Conservation (phyloP, 2,888 invertebrate genomes). For the Cataglyphis cursor region DNA sequence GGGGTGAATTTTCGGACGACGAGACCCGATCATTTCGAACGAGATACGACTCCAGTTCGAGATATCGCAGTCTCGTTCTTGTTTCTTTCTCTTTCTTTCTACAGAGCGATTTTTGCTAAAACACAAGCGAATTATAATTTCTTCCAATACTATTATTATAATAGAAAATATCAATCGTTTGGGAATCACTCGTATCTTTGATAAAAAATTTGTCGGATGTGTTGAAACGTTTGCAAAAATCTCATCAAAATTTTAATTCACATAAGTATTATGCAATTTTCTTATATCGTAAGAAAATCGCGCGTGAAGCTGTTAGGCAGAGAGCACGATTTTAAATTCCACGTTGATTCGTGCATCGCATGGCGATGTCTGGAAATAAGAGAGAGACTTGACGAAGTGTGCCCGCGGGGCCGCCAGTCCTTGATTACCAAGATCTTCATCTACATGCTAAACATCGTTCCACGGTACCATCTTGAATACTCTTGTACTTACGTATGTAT, state of each 20-base stretch:
- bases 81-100: not conserved
- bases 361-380: slow-evolving; percentile 81
- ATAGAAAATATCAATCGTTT: not conserved
- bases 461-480: slow-evolving; percentile 83
- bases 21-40: slow-evolving; percentile 82
- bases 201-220: not conserved
- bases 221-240: not conserved
- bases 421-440: slow-evolving; percentile 87
- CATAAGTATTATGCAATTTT: not conserved
- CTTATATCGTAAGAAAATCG: slow-evolving; percentile 8
- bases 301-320: slow-evolving; percentile 5
- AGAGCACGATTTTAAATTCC: slow-evolving; percentile 48
- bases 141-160: not conserved
- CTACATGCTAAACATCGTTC: slow-evolving; percentile 86
- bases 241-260: not conserved
- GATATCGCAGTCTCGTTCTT: slow-evolving; percentile 62
- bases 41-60: slow-evolving; percentile 74
- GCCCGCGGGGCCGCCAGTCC: slow-evolving; percentile 83
- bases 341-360: slow-evolving; percentile 69
- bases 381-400: slow-evolving; percentile 85
- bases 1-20: slow-evolving; percentile 84
- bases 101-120: too few relatives aligned
- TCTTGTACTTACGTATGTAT: slow-evolving; percentile 86
- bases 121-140: not conserved
- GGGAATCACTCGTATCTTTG: not conserved